Base-by-base conservation (phyloP, 1,140 invertebrate genomes). In the Bombus sylvicola region DNA sequence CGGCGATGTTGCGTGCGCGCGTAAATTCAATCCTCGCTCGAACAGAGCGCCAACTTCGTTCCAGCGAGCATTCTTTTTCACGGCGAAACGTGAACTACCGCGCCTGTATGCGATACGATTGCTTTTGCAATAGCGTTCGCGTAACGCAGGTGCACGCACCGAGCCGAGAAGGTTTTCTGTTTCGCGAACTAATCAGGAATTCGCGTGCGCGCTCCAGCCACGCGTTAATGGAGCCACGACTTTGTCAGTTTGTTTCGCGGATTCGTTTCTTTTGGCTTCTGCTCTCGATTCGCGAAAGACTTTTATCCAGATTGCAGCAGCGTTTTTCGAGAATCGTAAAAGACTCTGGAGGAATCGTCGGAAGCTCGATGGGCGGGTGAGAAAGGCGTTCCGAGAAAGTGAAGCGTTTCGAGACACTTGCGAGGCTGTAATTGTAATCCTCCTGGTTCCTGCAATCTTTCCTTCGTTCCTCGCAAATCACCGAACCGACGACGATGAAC, bases 151-250 rank as follows among this genome's bases (percentile, higher is more conserved):
- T 64, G 59, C 64, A 43, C 68, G 47, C 76, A 47, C 31, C 62
- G 73, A 41, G 39, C 25, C 43, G 18, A 25, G 53, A 39, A 76
- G 83, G 66, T 53, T 69, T 76, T 66, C 80, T 37, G 73, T 88
- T 86, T 73, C 79, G 59, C 69, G 53, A n/a, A 25, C 79, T 59
- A 81, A 87, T 59, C 75, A 75, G 80, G 18, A 81, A 80, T 59
- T 53, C 34, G 53, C n/a, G 57, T 28, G 57, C 47, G 25, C 37
- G 12, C 15, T 47, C 53, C 75, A 43, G 37, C 47, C 18, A 53
- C 47, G 47, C 47, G 47, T 53, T 53, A 53, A 53, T 53, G 47
- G 47, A 53, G 47, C 47, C 47, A 22, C 47, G 18, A 53, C 18
- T 53, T 18, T 0, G 47, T 53, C 57, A 12, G 57, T 59, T 12